phyloP scores from a whole-genome alignment of 2,797 vertebrate genomes.

The Lutjanus campechanus region DNA sequence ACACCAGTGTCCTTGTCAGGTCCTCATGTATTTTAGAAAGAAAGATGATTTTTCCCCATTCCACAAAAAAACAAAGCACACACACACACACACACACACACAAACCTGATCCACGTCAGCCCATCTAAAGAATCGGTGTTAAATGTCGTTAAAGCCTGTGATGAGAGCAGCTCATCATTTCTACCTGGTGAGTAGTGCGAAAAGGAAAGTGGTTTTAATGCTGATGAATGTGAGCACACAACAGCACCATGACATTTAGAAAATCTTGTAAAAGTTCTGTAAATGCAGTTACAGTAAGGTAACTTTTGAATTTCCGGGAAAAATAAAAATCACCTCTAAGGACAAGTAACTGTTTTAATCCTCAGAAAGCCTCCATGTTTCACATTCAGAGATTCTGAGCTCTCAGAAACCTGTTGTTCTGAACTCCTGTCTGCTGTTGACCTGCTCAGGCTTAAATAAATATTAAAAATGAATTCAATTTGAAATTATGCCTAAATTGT shows the following conservation, averaged over 20 bases:
- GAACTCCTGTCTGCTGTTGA: neutral
- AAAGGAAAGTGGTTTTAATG: neutral
- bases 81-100: no score
- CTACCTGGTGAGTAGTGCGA: no score
- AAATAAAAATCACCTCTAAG: neutral
- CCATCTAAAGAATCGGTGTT: neutral
- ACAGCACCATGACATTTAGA: neutral
- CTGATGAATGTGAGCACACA: neutral
- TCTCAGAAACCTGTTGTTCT: neutral
- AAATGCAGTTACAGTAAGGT: neutral
- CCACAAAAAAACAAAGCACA: neutral
- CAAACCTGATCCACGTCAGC: neutral
- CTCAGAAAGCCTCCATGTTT: neutral
- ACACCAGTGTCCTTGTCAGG: neutral
- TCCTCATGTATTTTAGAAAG: neutral
- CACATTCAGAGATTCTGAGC: neutral
- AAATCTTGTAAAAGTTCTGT: neutral
- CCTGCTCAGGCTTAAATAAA: neutral
- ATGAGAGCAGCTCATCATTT: neutral
- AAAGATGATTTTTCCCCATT: no score
- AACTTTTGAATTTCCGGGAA: neutral
- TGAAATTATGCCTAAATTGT: neutral
- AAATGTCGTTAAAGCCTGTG: neutral
- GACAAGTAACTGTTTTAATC: neutral
- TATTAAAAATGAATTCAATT: neutral